Evolutionary conservation across 2,113 vertebrate species (phyloP).

Genomic region (Nyctibius bracteatus): DNA sequence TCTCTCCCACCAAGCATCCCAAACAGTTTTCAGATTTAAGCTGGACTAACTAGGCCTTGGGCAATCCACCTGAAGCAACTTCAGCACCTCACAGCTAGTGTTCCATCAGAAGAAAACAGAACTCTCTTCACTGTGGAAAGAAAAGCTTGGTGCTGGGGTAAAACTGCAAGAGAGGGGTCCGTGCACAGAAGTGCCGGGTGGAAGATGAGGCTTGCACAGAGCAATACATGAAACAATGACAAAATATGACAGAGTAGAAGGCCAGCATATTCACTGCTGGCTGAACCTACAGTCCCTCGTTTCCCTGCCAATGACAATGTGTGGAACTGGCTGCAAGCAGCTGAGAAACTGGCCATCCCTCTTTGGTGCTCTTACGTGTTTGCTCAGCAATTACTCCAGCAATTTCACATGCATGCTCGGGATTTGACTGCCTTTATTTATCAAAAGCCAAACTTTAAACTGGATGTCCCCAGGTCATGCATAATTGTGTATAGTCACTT

Average conservation of each 20-base stretch:
- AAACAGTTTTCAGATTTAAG: neutral
- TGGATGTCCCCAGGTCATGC: neutral
- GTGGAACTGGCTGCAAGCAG: neutral
- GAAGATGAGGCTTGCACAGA: neutral
- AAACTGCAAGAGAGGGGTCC: neutral
- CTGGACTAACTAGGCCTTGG: neutral
- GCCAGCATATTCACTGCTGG: neutral
- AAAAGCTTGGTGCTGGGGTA: neutral
- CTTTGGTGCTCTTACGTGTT: neutral
- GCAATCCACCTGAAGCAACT: neutral
- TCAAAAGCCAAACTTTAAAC: neutral
- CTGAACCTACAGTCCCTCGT: neutral
- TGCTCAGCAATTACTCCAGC: neutral
- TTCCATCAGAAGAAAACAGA: neutral
- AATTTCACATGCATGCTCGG: neutral
- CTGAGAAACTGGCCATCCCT: neutral
- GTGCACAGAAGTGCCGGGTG: fast-evolving
- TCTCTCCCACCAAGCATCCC: neutral
- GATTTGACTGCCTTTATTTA: neutral
- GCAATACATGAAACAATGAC: neutral
- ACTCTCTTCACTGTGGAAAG: neutral
- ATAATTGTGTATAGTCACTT: neutral
- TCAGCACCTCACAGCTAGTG: neutral
- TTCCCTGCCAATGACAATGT: neutral
- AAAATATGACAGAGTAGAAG: neutral